Evolutionary conservation across 1,140 invertebrate species (phyloP), one percentile per base, ranked within the genome.

Genomic region (Telenomus remus): DNA sequence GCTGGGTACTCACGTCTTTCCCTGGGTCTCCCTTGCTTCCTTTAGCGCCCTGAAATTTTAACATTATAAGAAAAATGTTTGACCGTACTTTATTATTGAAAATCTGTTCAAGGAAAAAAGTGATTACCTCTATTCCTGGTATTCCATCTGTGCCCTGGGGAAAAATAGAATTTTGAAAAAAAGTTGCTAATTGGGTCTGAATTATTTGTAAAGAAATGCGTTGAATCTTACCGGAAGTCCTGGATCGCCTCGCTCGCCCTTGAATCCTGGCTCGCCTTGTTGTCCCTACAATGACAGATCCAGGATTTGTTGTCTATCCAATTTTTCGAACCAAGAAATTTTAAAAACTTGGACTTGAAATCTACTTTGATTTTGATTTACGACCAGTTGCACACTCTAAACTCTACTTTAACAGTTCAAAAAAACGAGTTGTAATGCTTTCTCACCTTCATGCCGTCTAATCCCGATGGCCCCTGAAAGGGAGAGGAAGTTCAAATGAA

Each of bases 81-180:
- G 37, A 39, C n/a, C n/a, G n/a, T n/a, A n/a, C n/a, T n/a, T n/a
- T n/a, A n/a, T n/a, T n/a, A n/a, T n/a, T n/a, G n/a, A n/a, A n/a
- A n/a, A n/a, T n/a, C n/a, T n/a, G n/a, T n/a, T n/a, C n/a, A n/a
- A n/a, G n/a, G n/a, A n/a, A n/a, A n/a, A n/a, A n/a, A n/a, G n/a
- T n/a, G n/a, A n/a, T n/a, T 91, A 96, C 95, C 94, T 96, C 94
- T 89, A 92, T 91, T 80, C 95, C 95, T 81, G 95, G 95, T 84
- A 97, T 96, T 81, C 95, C 95, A 86, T 97, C 95, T 63, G 95
- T 96, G 78, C 95, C 95, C 95, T 96, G 91, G 82, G 91, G 92
- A 89, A 85, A 84, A 86, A 10, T 61, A 13, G 13, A 44, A 44
- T 44, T 13, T 39, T 11, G n/a, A 39, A 4, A 2, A 4, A 39